These are phyloP conservation scores for Eupithecia pulchellata DNA, from an alignment of 2,888 invertebrate genomes.

Conservation along the genomic window DNA sequence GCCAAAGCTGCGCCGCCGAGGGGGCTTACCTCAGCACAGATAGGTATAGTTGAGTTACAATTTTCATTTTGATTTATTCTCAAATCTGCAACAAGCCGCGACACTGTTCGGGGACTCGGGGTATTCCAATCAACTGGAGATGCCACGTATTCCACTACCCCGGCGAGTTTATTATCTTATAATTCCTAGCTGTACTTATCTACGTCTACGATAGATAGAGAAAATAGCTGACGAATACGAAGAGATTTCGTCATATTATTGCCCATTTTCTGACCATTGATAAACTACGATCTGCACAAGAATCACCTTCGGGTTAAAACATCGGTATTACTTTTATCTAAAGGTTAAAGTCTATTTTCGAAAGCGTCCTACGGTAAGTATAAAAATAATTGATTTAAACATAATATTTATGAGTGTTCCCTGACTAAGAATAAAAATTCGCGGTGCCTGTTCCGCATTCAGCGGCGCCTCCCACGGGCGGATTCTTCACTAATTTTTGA, in stretches of 20 bases:
- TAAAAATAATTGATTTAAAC: background rate
- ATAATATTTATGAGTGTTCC: background rate
- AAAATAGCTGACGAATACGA: background rate
- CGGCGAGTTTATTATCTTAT: background rate
- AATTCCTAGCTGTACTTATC: too few relatives aligned
- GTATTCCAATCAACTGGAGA: too few relatives aligned
- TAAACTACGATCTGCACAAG: background rate
- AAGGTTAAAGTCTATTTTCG: background rate
- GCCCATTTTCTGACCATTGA: background rate
- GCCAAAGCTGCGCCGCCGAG: background rate
- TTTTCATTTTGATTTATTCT: background rate
- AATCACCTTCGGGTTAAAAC: background rate
- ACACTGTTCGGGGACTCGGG: too few relatives aligned
- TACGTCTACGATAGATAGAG: too few relatives aligned
- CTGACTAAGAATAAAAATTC: slow-evolving; percentile 17
- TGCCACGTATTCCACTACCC: too few relatives aligned
- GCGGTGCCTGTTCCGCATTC: slow-evolving; percentile 31
- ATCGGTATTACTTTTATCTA: too few relatives aligned
- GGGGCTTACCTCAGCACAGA: background rate
- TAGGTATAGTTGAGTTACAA: background rate
- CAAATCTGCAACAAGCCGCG: background rate
- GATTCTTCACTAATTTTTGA: slow-evolving; percentile 36
- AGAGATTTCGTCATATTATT: background rate
- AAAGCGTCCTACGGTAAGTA: background rate
- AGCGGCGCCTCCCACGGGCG: slow-evolving; percentile 24